A percentile compares a stretch with the other conserved stretches of the same genome.
Conservation (phyloP, 2,113 vertebrate species). For the Calyptommatus sinebrachiatus region DNA sequence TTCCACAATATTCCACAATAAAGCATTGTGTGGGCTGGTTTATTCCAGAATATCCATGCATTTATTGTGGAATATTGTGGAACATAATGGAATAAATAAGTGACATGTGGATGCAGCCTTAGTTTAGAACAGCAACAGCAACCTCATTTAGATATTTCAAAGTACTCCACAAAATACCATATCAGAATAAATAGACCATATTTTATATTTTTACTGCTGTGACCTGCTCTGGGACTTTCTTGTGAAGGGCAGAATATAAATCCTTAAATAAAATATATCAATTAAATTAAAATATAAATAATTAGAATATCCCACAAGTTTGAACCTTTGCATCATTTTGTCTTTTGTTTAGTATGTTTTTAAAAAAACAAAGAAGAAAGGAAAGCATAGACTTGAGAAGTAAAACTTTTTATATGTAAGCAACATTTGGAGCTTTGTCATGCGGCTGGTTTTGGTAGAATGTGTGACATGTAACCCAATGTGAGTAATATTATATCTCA, state of each 20-base stretch:
- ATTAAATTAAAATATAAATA: no score
- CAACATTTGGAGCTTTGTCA: conserved; percentile 69
- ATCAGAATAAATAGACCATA: conserved; percentile 51
- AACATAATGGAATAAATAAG: no score
- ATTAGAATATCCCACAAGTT: conserved; percentile 38
- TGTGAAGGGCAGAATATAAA: no score
- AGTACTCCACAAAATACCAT: conserved; percentile 55
- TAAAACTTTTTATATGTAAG: conserved; percentile 65
- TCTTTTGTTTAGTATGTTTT: conserved; percentile 63
- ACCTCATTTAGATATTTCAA: conserved; percentile 68
- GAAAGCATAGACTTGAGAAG: conserved; percentile 61
- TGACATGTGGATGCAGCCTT: no score
- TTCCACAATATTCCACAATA: no score
- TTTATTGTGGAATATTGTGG: no score
- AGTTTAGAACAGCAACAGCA: conserved; percentile 59
- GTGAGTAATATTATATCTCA: conserved; percentile 75
- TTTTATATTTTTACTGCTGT: no score
- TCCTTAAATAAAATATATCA: no score
- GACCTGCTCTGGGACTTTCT: no score
- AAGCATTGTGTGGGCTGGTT: no score
- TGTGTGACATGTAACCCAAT: conserved; percentile 66
- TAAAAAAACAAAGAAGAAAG: conserved; percentile 63
- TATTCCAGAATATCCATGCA: no score
- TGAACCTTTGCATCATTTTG: conserved; percentile 23
- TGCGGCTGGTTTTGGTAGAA: conserved; percentile 70